Evolutionary conservation across 2,797 vertebrate genomes (phyloP).

Genomic region (Synaphobranchus kaupii): DNA sequence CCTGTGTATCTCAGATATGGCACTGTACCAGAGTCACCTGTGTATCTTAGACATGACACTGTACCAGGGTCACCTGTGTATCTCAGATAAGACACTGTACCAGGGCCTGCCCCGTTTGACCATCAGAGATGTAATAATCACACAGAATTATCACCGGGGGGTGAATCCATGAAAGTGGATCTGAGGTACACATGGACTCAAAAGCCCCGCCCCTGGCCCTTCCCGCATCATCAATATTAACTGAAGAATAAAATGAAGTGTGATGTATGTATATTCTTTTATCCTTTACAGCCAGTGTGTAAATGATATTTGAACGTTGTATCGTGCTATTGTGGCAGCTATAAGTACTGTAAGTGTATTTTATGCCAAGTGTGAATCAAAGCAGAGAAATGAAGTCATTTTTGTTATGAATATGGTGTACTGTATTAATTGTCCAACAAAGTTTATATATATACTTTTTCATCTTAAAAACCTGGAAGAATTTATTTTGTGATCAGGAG

Average conservation of each 20-base stretch:
- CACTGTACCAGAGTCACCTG: neutral
- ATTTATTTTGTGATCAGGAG: neutral
- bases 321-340: conserved; percentile 82
- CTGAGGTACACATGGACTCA: neutral
- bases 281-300: conserved; percentile 59
- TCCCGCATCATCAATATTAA: conserved; percentile 33
- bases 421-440: conserved; percentile 76
- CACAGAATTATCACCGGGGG: neutral
- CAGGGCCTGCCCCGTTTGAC: neutral
- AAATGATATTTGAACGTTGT: conserved; percentile 76
- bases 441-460: conserved; percentile 64
- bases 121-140: neutral
- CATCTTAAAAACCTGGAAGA: neutral
- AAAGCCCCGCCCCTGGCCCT: too few species aligned
- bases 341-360: conserved; percentile 76
- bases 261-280: conserved; percentile 39
- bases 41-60: too few species aligned
- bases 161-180: conserved; percentile 17
- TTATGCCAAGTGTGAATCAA: conserved; percentile 81
- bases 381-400: conserved; percentile 81
- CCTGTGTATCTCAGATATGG: conserved; percentile 26
- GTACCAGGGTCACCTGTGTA: neutral
- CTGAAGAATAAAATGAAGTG: conserved; percentile 51
- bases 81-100: conserved; percentile 3
- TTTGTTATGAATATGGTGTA: conserved; percentile 74